These are phyloP conservation scores for Tricholauxania praeusta DNA, from an alignment of 2,888 invertebrate species.

Conservation along the genomic window DNA sequence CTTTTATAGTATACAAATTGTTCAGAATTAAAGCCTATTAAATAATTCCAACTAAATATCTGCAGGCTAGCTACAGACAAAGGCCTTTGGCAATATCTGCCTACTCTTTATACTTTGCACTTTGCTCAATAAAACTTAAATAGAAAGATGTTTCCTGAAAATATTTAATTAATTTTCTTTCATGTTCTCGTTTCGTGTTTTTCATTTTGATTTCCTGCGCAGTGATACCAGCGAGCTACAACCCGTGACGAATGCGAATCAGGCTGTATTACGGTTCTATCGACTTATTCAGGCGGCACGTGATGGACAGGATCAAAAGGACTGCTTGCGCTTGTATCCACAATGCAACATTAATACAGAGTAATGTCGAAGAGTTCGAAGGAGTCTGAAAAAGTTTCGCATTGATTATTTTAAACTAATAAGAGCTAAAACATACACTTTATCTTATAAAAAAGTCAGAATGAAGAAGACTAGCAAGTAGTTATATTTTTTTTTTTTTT, in stretches of 20 bases:
- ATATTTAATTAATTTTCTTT: slow-evolving; percentile 28
- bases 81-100: neutral
- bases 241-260: slow-evolving; percentile 76
- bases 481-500: too few relatives aligned
- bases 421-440: too few relatives aligned
- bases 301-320: slow-evolving; percentile 84
- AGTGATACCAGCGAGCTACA: slow-evolving; percentile 83
- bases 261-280: slow-evolving; percentile 80
- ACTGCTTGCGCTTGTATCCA: slow-evolving; percentile 78
- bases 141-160: neutral
- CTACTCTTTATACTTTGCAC: too few relatives aligned
- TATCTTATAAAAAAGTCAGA: too few relatives aligned
- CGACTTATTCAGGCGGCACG: slow-evolving; percentile 84
- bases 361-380: slow-evolving; percentile 43
- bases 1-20: too few relatives aligned
- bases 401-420: too few relatives aligned
- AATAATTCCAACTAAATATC: too few relatives aligned
- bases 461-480: too few relatives aligned
- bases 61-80: too few relatives aligned
- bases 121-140: too few relatives aligned
- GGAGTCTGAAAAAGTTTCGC: neutral
- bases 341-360: slow-evolving; percentile 79
- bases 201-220: slow-evolving; percentile 51
- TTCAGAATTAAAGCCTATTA: too few relatives aligned
- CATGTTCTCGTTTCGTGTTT: slow-evolving; percentile 12